Evolutionary conservation across 2,113 vertebrate species (phyloP), one percentile per base, ranked within the genome.

Genomic region (Elgaria multicarinata): DNA sequence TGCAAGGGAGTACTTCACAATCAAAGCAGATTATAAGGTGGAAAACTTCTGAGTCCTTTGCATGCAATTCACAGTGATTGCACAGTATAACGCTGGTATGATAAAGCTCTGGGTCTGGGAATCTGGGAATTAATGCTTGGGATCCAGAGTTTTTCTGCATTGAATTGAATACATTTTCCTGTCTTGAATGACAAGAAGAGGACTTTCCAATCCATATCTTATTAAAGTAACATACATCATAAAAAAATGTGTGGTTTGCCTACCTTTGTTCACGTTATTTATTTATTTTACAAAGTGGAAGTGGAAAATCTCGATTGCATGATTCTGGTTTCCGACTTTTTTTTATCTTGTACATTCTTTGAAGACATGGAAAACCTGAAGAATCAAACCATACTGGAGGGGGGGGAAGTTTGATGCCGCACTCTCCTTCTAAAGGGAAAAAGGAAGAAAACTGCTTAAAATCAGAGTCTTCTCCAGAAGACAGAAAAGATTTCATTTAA

Each of bases 361-460:
- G 85, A 87, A 87, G 85, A 83, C 46, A 67, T 83, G 78, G 79
- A 67, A 76, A 90, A 67, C 6, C 28, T 42, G 71, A 85, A 85
- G 74, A 33, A 77, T 46, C 72, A 87, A 76, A 20, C 44, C 31
- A 67, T 87, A 36, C n/a, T 81, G 46, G 22, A 62, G 62, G 72
- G 4, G 28, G 6, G 24, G 44, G 81, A 39, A 81, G 9, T 26
- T 20, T 90, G 69, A 87, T 83, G 79, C n/a, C 85, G 58, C 6
- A 31, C 42, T 53, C 85, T 67, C 50, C 46, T 87, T 90, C 46
- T 81, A 42, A 83, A 71, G 3, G 2, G 18, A 58, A 78, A 44
- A 76, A 91, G 72, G 69, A 83, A 77, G 74, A 2, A 84, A 76
- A 62, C 18, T 76, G 33, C 55, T 83, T 82, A 82, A n/a, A 83